These are phyloP conservation scores for Python bivittatus DNA, from an alignment of 2,113 vertebrate genomes.

Conservation along the genomic window DNA sequence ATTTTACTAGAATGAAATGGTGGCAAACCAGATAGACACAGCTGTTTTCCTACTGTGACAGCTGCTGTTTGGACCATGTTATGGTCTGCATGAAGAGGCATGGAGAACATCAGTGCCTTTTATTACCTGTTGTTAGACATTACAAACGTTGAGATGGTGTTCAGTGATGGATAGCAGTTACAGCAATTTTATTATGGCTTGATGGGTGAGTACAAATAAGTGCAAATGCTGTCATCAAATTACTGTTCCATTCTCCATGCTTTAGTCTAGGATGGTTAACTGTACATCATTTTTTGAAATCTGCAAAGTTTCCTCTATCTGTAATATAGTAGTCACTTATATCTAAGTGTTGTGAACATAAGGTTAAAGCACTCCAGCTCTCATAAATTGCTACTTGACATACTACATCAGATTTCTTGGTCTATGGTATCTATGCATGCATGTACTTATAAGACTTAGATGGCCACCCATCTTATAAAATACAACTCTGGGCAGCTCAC, in stretches of 20 bases:
- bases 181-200: background rate
- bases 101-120: background rate
- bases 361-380: background rate
- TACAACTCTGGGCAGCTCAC: background rate
- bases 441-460: background rate
- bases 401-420: background rate
- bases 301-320: background rate
- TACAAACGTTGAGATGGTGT: background rate
- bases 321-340: background rate
- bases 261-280: background rate
- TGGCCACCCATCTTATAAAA: background rate
- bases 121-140: background rate
- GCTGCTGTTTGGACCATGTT: background rate
- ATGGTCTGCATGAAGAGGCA: background rate
- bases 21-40: background rate
- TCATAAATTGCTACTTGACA: background rate
- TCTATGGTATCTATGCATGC: background rate
- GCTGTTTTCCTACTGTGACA: background rate
- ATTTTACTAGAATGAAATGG: background rate
- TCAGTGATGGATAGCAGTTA: background rate
- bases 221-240: background rate
- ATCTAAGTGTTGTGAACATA: background rate
- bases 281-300: background rate
- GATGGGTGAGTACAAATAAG: background rate
- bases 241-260: background rate